Evolutionary conservation across 2,888 invertebrate genomes (phyloP).

Genomic region (Philaethria dido): DNA sequence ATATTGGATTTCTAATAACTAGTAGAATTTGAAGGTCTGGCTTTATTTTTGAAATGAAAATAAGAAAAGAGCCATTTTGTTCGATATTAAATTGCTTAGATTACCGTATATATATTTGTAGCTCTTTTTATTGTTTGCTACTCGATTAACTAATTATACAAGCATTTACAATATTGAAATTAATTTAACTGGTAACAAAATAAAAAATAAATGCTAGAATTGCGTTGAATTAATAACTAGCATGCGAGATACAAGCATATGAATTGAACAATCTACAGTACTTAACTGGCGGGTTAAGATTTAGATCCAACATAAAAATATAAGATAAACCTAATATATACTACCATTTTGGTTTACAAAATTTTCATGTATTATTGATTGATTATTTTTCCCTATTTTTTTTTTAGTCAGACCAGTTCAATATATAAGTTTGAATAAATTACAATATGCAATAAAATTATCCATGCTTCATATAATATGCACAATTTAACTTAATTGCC

Average conservation of each 20-base stretch:
- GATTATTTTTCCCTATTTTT: too few relatives aligned
- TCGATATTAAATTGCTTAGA: background rate
- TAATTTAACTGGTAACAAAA: background rate
- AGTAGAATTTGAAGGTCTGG: background rate
- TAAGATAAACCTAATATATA: background rate
- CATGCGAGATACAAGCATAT: background rate
- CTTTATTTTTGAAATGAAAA: background rate
- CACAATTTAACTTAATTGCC: slow-evolving; percentile 24
- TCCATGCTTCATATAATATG: slow-evolving; percentile 28
- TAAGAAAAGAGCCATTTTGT: background rate
- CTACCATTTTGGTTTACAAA: too few relatives aligned
- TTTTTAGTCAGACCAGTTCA: too few relatives aligned
- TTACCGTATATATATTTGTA: background rate
- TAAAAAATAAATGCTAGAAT: too few relatives aligned
- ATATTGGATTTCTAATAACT: slow-evolving; percentile 3
- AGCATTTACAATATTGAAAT: background rate
- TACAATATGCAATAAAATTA: too few relatives aligned
- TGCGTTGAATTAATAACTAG: background rate
- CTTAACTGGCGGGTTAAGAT: background rate
- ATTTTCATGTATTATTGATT: too few relatives aligned
- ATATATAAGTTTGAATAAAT: too few relatives aligned
- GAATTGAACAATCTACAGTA: background rate
- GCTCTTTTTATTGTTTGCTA: background rate
- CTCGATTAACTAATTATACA: background rate
- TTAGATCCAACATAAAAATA: background rate